Percentiles rank a stretch among this genome's conserved stretches.
Evolutionary conservation across 2,888 invertebrate genomes (phyloP).

Genomic region (Alviniconcha strummeri): DNA sequence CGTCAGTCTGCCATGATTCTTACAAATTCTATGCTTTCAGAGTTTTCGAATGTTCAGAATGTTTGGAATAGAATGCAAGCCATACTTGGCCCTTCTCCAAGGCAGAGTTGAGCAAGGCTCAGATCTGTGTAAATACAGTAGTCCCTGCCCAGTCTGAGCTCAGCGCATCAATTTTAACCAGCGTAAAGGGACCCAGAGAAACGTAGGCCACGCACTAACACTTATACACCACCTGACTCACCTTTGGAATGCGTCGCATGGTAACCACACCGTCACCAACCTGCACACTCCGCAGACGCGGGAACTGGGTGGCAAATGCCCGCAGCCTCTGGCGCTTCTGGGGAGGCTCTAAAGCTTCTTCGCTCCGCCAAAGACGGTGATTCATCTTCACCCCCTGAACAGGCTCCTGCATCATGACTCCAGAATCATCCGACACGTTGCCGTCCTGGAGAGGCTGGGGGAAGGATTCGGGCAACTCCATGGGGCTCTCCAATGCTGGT

Average conservation of each 20-base stretch:
- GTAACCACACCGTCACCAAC: conserved; percentile 58
- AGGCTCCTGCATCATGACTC: conserved; percentile 38
- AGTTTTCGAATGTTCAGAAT: no score
- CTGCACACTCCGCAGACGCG: conserved; percentile 47
- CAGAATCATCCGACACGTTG: conserved; percentile 39
- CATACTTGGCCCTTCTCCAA: no score
- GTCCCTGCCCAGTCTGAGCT: no score
- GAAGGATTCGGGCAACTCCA: not conserved
- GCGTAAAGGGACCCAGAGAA: no score
- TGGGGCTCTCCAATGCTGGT: not conserved
- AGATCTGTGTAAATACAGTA: no score
- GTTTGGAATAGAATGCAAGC: no score
- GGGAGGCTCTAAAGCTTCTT: not conserved
- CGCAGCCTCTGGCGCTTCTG: conserved; percentile 41
- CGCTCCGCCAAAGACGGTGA: not conserved
- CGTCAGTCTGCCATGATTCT: no score
- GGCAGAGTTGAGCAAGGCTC: no score
- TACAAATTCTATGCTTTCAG: no score
- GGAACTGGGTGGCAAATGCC: conserved; percentile 35
- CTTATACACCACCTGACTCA: conserved; percentile 35
- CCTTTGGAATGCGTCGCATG: conserved; percentile 57
- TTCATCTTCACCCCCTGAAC: not conserved
- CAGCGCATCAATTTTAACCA: no score
- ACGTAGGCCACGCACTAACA: no score
- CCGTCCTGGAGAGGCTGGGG: conserved; percentile 15